A percentile compares a stretch with the other conserved stretches of the same genome.
Conservation (phyloP, 2,113 vertebrate genomes). For the Daphoenositta chrysoptera region DNA sequence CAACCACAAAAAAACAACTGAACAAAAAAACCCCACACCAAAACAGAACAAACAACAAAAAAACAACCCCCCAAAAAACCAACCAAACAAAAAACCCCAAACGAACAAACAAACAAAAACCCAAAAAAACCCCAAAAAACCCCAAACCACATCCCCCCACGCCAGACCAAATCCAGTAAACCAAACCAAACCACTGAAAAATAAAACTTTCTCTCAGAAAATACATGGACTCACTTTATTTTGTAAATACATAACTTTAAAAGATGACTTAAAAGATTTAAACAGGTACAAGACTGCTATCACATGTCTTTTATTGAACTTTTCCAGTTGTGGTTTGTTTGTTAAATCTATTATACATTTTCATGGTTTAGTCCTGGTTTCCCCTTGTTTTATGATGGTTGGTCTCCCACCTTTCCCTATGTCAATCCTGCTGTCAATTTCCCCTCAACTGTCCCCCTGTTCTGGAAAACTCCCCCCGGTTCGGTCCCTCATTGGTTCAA, state of each 20-base stretch:
- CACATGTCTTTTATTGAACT: background rate
- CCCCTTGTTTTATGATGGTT: too few species aligned
- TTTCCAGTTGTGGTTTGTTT: too few species aligned
- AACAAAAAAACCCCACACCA: background rate
- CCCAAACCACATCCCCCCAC: too few species aligned
- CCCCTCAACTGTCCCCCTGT: too few species aligned
- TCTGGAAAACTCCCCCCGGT: too few species aligned
- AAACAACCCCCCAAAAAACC: background rate
- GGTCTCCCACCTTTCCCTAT: too few species aligned
- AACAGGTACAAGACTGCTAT: background rate
- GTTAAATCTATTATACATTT: too few species aligned
- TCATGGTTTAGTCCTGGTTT: too few species aligned
- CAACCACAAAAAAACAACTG: background rate
- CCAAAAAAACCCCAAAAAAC: too few species aligned
- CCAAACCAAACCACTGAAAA: background rate
- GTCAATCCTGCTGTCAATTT: too few species aligned
- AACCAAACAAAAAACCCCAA: background rate
- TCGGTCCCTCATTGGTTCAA: too few species aligned
- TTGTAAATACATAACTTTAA: background rate
- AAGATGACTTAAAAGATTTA: background rate
- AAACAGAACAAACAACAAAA: background rate
- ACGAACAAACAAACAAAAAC: too few species aligned
- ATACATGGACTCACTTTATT: background rate
- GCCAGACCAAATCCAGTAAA: background rate
- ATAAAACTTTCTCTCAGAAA: background rate